Base-by-base conservation (phyloP, 2,888 invertebrate species). In the Macrosiphum euphorbiae region DNA sequence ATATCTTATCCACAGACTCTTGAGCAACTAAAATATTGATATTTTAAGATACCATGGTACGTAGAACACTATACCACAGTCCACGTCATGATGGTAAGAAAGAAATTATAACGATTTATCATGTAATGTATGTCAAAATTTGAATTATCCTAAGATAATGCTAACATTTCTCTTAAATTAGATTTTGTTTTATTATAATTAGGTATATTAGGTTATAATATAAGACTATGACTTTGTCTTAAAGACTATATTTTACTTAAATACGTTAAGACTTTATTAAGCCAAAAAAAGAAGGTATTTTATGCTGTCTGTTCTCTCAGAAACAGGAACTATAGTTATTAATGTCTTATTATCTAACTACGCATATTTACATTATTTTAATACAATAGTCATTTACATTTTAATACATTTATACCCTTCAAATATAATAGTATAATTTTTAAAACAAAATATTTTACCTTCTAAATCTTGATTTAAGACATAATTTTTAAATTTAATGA, bases 391-490 rank as follows among this genome's bases (percentile, higher is more conserved):
- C 16, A 67, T 67, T 67, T 67, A 35, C 67, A 67, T 67, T 67
- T 67, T 16, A 35, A 67, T 67, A 67, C 67, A 67, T 67, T 67
- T 67, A 35, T 67, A 67, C 67, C 67, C 35, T 67, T 67, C n/a
- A 67, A 67, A 67, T 67, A 67, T 67, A 67, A 67, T 67, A 67
- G 67, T 16, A 20, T 35, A 35, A 35, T 67, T 67, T 67, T 67
- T n/a, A 20, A 67, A 67, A 67, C n/a, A 67, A 67, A 67, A 67
- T 67, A 67, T 67, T 67, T 67, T 67, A 67, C 67, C 67, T 67
- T 16, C 67, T 35, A 67, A 67, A 67, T 67, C 67, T 67, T 67
- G 67, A 67, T 67, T 67, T n/a, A 67, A 67, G 35, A 20, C 7
- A 67, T 16, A 67, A 67, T 67, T 67, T 67, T 67, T 20, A 35